A percentile compares a stretch with the other conserved stretches of the same genome.
Conservation (phyloP, 2,797 vertebrate species). For the Danio aesculapii region DNA sequence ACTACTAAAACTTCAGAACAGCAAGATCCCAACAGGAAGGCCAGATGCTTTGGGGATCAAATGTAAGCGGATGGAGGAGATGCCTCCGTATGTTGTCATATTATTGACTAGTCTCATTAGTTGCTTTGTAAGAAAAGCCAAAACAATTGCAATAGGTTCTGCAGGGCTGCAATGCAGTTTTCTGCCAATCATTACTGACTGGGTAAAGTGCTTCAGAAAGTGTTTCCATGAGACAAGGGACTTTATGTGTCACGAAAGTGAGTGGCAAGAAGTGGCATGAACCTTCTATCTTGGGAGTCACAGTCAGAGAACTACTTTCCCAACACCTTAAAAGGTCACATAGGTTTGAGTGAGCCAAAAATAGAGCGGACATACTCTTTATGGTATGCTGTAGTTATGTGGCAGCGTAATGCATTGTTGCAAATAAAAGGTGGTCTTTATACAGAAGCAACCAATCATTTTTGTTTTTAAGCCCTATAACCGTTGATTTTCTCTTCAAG, state of each 20-base stretch:
- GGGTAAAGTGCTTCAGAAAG: too few species aligned
- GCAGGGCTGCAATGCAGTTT: neutral
- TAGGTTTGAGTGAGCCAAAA: neutral
- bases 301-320: conserved; percentile 14
- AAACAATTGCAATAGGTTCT: neutral
- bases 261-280: conserved; percentile 32
- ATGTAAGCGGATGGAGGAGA: neutral
- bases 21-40: neutral
- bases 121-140: neutral
- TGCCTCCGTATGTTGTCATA: conserved; percentile 11
- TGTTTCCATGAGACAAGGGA: neutral
- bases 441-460: neutral
- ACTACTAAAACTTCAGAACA: too few species aligned
- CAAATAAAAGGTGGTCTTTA: neutral
- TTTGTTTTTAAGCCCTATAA: neutral
- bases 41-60: conserved; percentile 15
- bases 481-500: neutral
- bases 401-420: neutral
- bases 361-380: neutral
- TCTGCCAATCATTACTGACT: neutral
- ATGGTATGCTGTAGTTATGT: neutral
- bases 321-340: conserved; percentile 3
- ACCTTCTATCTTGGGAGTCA: conserved; percentile 14
- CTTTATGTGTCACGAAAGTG: conserved; percentile 18
- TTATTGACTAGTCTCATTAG: conserved; percentile 13